Base-by-base conservation (phyloP, 1,140 invertebrate genomes). In the Metopolophium dirhodum region DNA sequence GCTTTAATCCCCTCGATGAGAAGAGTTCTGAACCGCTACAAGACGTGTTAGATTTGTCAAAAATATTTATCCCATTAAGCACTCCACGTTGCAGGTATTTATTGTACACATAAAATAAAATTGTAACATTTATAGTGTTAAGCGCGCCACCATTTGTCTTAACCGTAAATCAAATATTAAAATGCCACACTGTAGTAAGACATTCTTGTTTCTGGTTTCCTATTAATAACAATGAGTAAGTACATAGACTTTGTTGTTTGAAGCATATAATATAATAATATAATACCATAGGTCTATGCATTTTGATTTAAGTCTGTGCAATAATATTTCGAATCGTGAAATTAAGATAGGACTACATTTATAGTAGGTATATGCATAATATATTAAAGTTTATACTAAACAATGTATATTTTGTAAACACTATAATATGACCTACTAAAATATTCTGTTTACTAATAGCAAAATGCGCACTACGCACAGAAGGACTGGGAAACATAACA, bases 31-130 rank as follows among this genome's bases (percentile, higher is more conserved):
- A 49, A 18, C 88, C 41, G 35, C 35, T 14, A 26, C 88, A 57
- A 57, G 51, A 57, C 23, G 22, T 54, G 88, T 35, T 37, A 57
- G 41, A 41, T 37, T 26, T 35, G 23, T 57, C 88, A 37, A 89
- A 89, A 57, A 41, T 89, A 41, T 89, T 89, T 20, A 89, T 57
- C 35, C 88, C 88, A 2, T 54, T 35, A 57, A 89, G 26, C 35
- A 57, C 88, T 26, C 35, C 88, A 22, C 88, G 88, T 7, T 89
- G 35, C 88, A 89, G 88, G 88, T 89, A 89, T n/a, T 26, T 85
- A 85, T 85, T 85, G 22, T 26, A 45, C 9, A 26, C 41, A 11
- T 85, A 41, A 85, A 37, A 41, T 85, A 26, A 26, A 23, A 26
- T 83, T 26, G 1, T 45, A 11, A 0, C 3, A 41, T 41, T 45